Evolutionary conservation across 2,888 invertebrate genomes (phyloP).

Genomic region (Nephrotoma appendiculata): DNA sequence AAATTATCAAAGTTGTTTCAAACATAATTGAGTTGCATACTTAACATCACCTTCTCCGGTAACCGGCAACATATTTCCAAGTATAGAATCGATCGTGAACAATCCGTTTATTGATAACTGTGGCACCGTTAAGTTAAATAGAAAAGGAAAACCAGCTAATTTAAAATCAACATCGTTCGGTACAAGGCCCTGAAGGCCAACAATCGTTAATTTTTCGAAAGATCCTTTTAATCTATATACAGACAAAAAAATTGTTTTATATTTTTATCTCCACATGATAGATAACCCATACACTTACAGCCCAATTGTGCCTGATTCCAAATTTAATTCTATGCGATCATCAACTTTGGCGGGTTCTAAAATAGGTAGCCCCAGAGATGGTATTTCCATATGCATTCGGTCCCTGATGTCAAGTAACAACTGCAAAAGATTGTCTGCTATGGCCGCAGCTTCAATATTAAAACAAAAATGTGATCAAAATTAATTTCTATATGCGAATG

Average conservation of each 20-base stretch:
- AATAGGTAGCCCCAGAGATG: neutral
- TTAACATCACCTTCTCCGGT: neutral
- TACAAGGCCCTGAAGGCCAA: neutral
- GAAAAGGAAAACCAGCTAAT: neutral
- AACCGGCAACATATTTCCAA: neutral
- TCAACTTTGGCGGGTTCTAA: neutral
- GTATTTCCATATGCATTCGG: slow-evolving; percentile 1
- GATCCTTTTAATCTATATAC: neutral
- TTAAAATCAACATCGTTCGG: neutral
- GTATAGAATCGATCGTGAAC: neutral
- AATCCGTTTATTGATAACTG: neutral
- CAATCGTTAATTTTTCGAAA: neutral
- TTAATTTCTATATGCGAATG: too few relatives aligned
- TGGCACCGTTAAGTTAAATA: neutral
- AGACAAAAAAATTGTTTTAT: neutral
- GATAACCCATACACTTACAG: neutral
- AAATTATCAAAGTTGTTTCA: neutral
- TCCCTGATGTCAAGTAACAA: neutral
- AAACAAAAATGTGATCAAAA: too few relatives aligned
- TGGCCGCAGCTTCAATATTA: neutral
- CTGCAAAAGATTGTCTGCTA: neutral
- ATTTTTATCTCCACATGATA: neutral
- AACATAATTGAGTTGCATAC: neutral
- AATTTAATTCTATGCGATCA: neutral
- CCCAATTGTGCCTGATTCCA: neutral